These are phyloP conservation scores for Pseudotriccus pelzelni DNA, from an alignment of 2,797 vertebrate genomes.

Conservation along the genomic window DNA sequence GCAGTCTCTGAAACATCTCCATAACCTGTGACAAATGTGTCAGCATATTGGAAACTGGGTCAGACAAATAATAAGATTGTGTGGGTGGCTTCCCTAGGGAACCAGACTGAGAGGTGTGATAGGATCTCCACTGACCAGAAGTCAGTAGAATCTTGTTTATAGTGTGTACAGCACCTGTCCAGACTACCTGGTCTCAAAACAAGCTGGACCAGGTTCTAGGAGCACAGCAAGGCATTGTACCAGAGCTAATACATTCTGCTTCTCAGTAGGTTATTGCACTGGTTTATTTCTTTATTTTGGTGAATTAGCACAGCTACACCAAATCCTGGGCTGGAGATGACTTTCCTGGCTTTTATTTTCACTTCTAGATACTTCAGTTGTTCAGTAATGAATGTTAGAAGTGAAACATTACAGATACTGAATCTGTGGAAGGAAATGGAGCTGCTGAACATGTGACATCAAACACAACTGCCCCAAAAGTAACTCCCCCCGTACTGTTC, in stretches of 20 bases:
- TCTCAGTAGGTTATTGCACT: background rate
- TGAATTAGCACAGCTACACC: background rate
- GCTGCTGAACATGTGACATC: background rate
- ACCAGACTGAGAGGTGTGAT: conserved; percentile 16
- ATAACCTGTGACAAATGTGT: conserved; percentile 31
- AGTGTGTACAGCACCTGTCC: background rate
- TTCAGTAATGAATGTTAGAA: background rate
- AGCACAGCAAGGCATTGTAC: background rate
- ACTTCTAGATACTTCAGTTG: background rate
- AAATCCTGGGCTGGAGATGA: background rate
- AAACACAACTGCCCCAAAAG: background rate
- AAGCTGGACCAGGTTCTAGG: background rate
- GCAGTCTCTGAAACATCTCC: background rate
- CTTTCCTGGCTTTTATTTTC: background rate
- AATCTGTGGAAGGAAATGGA: background rate
- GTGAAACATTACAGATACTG: background rate
- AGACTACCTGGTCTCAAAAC: background rate
- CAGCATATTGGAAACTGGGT: conserved; percentile 51
- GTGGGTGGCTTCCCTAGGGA: conserved; percentile 58
- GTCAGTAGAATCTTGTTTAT: background rate
- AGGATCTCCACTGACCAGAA: conserved; percentile 46
- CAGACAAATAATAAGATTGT: conserved; percentile 39
- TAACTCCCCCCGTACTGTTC: background rate
- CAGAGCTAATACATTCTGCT: conserved; percentile 8
- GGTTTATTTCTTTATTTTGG: background rate